Conservation (phyloP, 2,888 invertebrate genomes). For the Mythimna pallens region DNA sequence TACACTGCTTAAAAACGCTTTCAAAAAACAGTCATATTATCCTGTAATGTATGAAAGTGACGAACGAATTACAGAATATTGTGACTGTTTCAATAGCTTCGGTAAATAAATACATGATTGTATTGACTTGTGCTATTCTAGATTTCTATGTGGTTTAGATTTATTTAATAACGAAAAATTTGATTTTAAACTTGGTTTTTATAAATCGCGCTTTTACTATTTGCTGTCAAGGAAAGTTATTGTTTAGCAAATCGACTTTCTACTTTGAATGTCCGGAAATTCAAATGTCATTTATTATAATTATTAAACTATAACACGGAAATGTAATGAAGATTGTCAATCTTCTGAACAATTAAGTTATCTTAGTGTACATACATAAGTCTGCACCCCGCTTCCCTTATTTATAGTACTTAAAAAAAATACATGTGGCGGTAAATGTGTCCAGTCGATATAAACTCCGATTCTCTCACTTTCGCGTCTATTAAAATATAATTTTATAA, state of each 20-base stretch:
- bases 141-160: background rate
- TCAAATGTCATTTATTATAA: background rate
- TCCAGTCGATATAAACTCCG: slow-evolving; percentile 61
- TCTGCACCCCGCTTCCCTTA: slow-evolving; percentile 28
- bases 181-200: slow-evolving; percentile 7
- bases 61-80: slow-evolving; percentile 7
- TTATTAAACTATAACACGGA: background rate
- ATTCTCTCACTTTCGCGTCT: slow-evolving; percentile 76
- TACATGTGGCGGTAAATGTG: slow-evolving; percentile 55
- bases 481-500: slow-evolving; percentile 65
- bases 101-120: background rate
- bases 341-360: background rate
- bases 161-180: background rate
- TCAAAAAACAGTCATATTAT: slow-evolving; percentile 2
- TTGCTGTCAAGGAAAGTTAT: background rate
- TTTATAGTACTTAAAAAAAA: slow-evolving; percentile 66
- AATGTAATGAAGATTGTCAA: background rate
- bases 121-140: slow-evolving; percentile 2
- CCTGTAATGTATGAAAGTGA: background rate
- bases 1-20: slow-evolving; percentile 20
- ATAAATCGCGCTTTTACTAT: background rate
- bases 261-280: background rate
- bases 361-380: background rate
- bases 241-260: background rate
- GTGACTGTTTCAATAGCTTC: background rate